A percentile compares a stretch with the other conserved stretches of the same genome.
phyloP scores from a whole-genome alignment of 1,140 invertebrate species.

The Bombus pyrosoma region DNA sequence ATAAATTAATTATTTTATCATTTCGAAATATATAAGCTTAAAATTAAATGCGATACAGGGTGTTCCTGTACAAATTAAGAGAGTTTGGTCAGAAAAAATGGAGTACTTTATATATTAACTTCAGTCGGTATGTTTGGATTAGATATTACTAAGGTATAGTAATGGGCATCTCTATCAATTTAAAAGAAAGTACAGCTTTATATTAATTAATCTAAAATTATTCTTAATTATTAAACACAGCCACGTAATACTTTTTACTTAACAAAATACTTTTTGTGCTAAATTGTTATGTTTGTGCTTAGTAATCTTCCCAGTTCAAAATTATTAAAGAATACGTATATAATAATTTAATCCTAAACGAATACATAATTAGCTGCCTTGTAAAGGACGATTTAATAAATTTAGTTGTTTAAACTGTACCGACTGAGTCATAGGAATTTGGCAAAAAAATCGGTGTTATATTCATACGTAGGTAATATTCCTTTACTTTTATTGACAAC shows the following conservation, averaged over 20 bases:
- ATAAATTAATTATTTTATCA: not conserved
- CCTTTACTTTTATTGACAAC: not conserved
- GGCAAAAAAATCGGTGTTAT: not conserved
- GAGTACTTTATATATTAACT: not conserved
- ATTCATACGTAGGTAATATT: not conserved
- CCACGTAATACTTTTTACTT: slow-evolving; percentile 57
- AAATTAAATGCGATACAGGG: not conserved
- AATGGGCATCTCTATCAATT: not conserved
- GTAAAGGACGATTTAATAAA: slow-evolving; percentile 36
- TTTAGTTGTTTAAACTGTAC: not conserved
- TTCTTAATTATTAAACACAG: slow-evolving; percentile 63
- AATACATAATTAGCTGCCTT: slow-evolving; percentile 37
- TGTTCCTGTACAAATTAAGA: not conserved
- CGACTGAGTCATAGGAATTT: not conserved
- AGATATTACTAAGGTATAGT: not conserved
- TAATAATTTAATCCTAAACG: slow-evolving; percentile 6
- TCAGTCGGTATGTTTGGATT: not conserved
- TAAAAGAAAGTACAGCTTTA: not conserved
- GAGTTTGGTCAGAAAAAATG: not conserved
- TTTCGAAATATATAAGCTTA: not conserved
- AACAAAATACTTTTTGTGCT: slow-evolving; percentile 21
- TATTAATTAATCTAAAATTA: slow-evolving; percentile 44
- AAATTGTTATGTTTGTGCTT: not conserved
- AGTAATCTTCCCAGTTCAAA: not conserved
- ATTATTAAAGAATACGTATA: slow-evolving; percentile 3